Conservation (phyloP, 2,888 invertebrate genomes). For the Antitype chi region DNA sequence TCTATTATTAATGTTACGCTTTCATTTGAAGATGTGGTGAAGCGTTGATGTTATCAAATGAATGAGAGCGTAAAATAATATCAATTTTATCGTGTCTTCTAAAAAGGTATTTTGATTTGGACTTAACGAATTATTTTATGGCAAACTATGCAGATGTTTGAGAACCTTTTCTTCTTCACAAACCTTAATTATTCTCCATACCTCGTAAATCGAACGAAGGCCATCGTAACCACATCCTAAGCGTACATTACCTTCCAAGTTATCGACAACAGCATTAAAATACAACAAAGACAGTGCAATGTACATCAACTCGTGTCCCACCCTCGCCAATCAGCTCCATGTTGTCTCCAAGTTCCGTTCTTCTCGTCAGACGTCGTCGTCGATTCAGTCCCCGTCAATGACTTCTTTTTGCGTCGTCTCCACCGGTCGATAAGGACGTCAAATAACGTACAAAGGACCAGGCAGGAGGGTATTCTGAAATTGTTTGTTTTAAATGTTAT, state of each 20-base stretch:
- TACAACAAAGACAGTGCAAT: slow-evolving; percentile 20
- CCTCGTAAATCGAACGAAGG: neutral
- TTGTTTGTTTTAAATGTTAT: slow-evolving; percentile 65
- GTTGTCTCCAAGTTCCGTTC: slow-evolving; percentile 65
- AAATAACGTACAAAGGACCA: slow-evolving; percentile 63
- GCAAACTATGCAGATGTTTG: neutral
- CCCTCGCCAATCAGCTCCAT: slow-evolving; percentile 56
- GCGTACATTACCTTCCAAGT: neutral
- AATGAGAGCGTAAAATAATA: neutral
- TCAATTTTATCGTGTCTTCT: neutral
- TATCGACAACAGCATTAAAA: slow-evolving; percentile 7
- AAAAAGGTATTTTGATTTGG: neutral
- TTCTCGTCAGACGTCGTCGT: slow-evolving; percentile 68
- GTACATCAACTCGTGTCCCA: slow-evolving; percentile 44
- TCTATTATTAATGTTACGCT: slow-evolving; percentile 23
- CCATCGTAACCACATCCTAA: neutral
- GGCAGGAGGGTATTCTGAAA: slow-evolving; percentile 46
- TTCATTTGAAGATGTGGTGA: slow-evolving; percentile 18
- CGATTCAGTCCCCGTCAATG: slow-evolving; percentile 48
- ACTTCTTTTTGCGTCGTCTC: slow-evolving; percentile 66
- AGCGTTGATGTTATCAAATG: neutral
- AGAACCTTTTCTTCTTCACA: neutral
- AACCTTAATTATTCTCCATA: neutral
- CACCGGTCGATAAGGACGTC: slow-evolving; percentile 73
- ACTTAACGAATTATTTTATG: neutral